Percentiles rank a stretch among this genome's conserved stretches.
phyloP scores from a whole-genome alignment of 2,113 vertebrate genomes.

The Cacatua alba region DNA sequence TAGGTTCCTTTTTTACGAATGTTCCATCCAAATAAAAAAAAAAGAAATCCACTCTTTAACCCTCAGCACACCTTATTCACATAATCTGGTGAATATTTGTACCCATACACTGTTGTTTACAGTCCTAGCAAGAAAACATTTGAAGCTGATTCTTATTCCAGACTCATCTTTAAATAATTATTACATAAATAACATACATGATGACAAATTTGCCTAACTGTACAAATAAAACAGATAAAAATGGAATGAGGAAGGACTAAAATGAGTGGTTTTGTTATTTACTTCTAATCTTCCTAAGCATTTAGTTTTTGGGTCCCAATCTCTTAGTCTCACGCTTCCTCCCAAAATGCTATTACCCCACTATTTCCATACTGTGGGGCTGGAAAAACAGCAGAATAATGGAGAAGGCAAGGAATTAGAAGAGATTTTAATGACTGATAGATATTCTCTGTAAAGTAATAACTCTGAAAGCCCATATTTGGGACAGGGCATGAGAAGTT shows the following conservation, averaged over 20 bases:
- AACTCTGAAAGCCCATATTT: not conserved
- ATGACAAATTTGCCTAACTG: not conserved
- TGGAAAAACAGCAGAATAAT: not conserved
- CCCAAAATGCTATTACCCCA: not conserved
- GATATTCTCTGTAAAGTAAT: not conserved
- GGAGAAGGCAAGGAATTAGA: not conserved
- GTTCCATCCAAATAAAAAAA: not conserved
- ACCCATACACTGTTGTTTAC: not conserved
- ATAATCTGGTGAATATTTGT: not conserved
- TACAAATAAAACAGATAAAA: not conserved
- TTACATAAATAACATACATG: not conserved
- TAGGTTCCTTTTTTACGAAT: not conserved
- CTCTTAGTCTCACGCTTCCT: not conserved
- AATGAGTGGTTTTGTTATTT: not conserved
- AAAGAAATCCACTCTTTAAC: not conserved
- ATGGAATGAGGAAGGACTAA: not conserved
- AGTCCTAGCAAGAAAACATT: not conserved
- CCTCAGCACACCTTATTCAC: not conserved
- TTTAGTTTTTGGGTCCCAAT: not conserved
- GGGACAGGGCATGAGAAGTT: not conserved
- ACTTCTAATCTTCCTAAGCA: not conserved
- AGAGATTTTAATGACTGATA: not conserved
- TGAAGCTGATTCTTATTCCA: not conserved
- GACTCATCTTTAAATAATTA: not conserved
- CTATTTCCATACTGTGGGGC: not conserved